phyloP scores from a whole-genome alignment of 2,797 vertebrate species.

The Gambusia yucatana region DNA sequence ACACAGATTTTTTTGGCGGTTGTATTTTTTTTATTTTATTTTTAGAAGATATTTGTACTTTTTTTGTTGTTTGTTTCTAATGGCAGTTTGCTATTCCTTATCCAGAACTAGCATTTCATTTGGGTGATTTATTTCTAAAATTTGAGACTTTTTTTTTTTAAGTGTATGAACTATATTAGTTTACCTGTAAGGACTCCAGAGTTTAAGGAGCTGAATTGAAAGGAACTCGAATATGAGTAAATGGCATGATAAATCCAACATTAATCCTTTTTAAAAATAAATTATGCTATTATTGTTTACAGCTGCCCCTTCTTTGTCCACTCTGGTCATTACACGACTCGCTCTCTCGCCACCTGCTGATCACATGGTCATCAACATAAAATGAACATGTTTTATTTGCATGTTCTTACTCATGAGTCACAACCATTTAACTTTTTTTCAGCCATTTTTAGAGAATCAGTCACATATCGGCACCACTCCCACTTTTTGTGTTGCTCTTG shows the following conservation, averaged over 20 bases:
- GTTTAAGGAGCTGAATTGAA: not conserved
- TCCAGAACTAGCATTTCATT: not conserved
- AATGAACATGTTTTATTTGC: not conserved
- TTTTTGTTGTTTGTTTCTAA: not conserved
- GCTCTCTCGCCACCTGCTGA: not conserved
- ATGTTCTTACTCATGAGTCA: not conserved
- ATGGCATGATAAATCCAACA: too few species aligned
- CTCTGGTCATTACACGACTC: not conserved
- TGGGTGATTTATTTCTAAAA: not conserved
- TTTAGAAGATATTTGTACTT: not conserved
- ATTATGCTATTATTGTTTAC: not conserved
- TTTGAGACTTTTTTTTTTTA: not conserved
- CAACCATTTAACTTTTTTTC: not conserved
- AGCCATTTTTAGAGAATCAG: not conserved
- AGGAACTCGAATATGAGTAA: not conserved
- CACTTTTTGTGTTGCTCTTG: not conserved
- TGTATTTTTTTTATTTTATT: not conserved
- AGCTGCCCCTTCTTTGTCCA: not conserved
- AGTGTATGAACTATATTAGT: not conserved
- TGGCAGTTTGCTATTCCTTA: not conserved
- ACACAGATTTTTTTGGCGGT: not conserved
- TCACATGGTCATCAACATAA: constrained; percentile 2
- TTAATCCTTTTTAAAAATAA: too few species aligned
- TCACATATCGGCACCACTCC: not conserved
- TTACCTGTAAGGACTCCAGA: not conserved